Conservation (phyloP, 2,888 invertebrate species). For the Hypomecis atomaria region DNA sequence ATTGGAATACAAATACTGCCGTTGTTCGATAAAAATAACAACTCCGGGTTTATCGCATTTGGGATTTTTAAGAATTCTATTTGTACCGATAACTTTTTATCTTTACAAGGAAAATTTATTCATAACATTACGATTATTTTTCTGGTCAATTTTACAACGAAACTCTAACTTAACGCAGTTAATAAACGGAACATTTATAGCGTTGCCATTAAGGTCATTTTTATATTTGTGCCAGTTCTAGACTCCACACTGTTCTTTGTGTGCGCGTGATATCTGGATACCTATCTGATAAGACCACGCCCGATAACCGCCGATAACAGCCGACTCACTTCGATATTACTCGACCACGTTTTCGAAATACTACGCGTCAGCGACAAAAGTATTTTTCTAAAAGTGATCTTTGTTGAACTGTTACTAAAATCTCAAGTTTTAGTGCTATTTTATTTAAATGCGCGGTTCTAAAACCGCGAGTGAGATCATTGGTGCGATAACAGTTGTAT, state of each 20-base stretch:
- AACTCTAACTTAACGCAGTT: neutral
- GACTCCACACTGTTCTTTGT: slow-evolving; percentile 31
- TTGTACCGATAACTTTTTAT: too few species aligned
- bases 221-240: slow-evolving; percentile 14
- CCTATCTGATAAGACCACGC: slow-evolving; percentile 77
- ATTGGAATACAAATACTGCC: too few species aligned
- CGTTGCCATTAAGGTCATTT: neutral
- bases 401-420: slow-evolving; percentile 10
- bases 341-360: slow-evolving; percentile 42
- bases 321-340: slow-evolving; percentile 63
- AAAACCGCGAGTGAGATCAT: slow-evolving; percentile 19
- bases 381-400: slow-evolving; percentile 4
- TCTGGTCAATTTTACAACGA: too few species aligned
- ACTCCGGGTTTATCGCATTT: too few species aligned
- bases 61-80: too few species aligned
- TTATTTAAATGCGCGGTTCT: slow-evolving; percentile 16
- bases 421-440: neutral
- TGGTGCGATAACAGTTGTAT: neutral
- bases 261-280: slow-evolving; percentile 40
- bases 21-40: too few species aligned
- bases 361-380: slow-evolving; percentile 22
- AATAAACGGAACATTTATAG: neutral
- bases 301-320: slow-evolving; percentile 69
- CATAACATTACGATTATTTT: too few species aligned
- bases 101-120: too few species aligned